Percentiles rank a stretch among this genome's conserved stretches.
These are phyloP conservation scores for Anaspis maculata DNA, from an alignment of 2,888 invertebrate species.

Conservation along the genomic window DNA sequence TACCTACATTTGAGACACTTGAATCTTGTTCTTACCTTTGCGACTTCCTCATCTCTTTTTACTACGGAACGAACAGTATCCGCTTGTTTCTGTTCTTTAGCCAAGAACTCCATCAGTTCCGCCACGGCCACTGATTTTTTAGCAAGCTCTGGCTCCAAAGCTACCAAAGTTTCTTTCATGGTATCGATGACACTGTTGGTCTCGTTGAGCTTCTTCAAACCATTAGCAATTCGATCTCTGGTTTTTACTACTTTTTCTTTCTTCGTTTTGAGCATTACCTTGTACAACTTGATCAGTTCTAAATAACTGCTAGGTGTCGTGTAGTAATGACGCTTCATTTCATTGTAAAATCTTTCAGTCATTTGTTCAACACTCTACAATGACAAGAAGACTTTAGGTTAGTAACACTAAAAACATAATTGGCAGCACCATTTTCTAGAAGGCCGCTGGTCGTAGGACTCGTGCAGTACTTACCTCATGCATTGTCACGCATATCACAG, in stretches of 20 bases:
- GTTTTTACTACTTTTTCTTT: slow-evolving; percentile 59
- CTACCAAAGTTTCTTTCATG: slow-evolving; percentile 77
- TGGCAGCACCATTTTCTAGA: not conserved
- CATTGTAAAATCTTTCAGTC: slow-evolving; percentile 67
- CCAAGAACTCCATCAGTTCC: slow-evolving; percentile 64
- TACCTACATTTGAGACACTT: no score
- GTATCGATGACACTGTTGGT: slow-evolving; percentile 72
- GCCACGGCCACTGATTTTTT: slow-evolving; percentile 69
- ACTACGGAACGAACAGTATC: slow-evolving; percentile 75
- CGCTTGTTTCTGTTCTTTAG: slow-evolving; percentile 71
- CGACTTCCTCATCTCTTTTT: slow-evolving; percentile 72
- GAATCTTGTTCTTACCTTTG: slow-evolving; percentile 67
- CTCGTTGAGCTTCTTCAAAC: slow-evolving; percentile 68
- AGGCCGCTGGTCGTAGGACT: no score
- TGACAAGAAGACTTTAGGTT: slow-evolving; percentile 13
- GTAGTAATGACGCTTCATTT: slow-evolving; percentile 80
- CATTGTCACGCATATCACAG: slow-evolving; percentile 62
- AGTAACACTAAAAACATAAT: not conserved
- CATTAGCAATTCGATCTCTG: slow-evolving; percentile 65
- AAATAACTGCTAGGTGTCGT: slow-evolving; percentile 88
- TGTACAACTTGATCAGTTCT: slow-evolving; percentile 74
- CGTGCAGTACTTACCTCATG: slow-evolving; percentile 49
- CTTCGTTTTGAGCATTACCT: slow-evolving; percentile 58
- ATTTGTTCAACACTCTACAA: slow-evolving; percentile 71
- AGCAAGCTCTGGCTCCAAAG: slow-evolving; percentile 73